Evolutionary conservation across 2,113 vertebrate species (phyloP), one percentile per base, ranked within the genome.

Genomic region (Cryptotis parvus): DNA sequence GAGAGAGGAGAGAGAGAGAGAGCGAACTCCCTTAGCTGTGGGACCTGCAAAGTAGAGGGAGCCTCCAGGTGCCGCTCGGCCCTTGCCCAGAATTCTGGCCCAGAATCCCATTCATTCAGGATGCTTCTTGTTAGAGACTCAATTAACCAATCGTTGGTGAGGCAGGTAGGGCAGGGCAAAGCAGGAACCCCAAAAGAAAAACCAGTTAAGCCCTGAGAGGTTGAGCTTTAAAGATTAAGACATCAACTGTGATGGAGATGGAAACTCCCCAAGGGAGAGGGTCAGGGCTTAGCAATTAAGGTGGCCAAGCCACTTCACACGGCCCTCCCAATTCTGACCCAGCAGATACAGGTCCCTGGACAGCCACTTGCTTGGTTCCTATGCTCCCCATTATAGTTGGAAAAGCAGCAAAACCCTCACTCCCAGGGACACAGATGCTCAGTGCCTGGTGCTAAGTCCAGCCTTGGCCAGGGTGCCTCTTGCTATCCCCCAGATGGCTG

Each of bases 121-220:
- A 39, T 27, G 18, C 55, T 26, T 0, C 0, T 43, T 20, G 29
- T 76, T 75, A 73, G 55, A 22, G 24, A 91, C 1, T 95, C 66
- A 83, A 89, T 96, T 89, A 88, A 68, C 87, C 74, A 61, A 86
- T 84, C 4, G 63, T 79, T 89, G 84, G 43, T 88, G 91, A 84
- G 37, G 76, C 43, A 6, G 6, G 43, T 7, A 11, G 43, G 43
- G 43, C 11, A 11, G 43, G 6, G 11, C 6, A 11, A 66, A 35
- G 5, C 49, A 68, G 33, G 86, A 35, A 81, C 69, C 75, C 94
- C 95, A 77, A 81, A 76, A 95, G 96, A 66, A 88, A 91, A 97
- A 86, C 91, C 81, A 95, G 96, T 97, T 93, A 96, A 94, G 49
- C 27, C 0, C 83, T 91, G 96, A 94, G 96, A 96, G 91, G 95